Evolutionary conservation across 1,140 invertebrate genomes (phyloP), one percentile per base, ranked within the genome.

Genomic region (Drosophila nigrodunni): DNA sequence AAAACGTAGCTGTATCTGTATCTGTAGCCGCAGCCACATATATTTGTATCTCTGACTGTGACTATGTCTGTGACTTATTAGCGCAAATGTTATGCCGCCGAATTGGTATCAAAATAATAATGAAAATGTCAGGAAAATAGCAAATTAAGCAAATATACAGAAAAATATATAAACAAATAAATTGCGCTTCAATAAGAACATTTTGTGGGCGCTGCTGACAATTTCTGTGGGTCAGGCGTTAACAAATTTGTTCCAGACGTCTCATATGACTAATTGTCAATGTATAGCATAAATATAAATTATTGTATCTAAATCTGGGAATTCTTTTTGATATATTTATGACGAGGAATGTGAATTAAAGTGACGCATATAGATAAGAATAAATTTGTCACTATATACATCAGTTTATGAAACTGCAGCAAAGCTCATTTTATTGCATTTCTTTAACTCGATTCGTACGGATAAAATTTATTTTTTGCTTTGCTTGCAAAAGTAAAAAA

Each of bases 191-290:
- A 25, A 3, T 5, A 2, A 4, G 25, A 30, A 35, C 9, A 8
- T 10, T 30, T 46, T 30, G 60, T 55, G 74, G 72, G 52, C 13
- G 61, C 39, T 43, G 72, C 43, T 7, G 13, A 35, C 30, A 21
- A 13, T 43, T 21, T 11, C 15, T 35, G 39, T 15, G 60, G 64
- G 72, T 69, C 57, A 62, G 39, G 49, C 52, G 15, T 43, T 8
- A 61, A 70, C 72, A 70, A 74, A 74, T 74, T 69, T 30, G 25
- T 30, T 35, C 9, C 11, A 37, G 25, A 30, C 30, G 25, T 15
- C 49, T 39, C 10, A n/a, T 25, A 62, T 82, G 77, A 85, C 66
- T 83, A 82, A 82, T 77, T 78, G 58, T 30, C 25, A 30, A 30
- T 30, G 4, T 30, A 30, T 4, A 30, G 25, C 6, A 30, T 4